These are phyloP conservation scores for Drosophila biarmipes DNA, from an alignment of 1,140 invertebrate species.

Conservation along the genomic window DNA sequence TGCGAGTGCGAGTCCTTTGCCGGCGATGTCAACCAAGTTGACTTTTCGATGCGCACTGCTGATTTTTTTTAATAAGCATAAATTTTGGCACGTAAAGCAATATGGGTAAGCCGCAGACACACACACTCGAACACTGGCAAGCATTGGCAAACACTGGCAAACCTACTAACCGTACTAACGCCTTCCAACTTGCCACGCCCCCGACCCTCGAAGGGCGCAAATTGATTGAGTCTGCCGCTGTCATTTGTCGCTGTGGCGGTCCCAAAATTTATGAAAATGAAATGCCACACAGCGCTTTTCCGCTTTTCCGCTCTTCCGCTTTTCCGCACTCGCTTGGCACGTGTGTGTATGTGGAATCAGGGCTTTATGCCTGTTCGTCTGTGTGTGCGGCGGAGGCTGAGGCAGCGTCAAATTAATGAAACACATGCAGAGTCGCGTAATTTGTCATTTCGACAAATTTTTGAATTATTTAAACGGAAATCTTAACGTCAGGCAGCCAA, in stretches of 20 bases:
- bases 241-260: slow-evolving; percentile 73
- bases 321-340: slow-evolving; percentile 45
- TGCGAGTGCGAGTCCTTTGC: slow-evolving; percentile 15
- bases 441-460: slow-evolving; percentile 79
- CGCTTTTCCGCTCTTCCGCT: slow-evolving; percentile 56
- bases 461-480: slow-evolving; percentile 79
- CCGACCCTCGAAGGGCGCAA: slow-evolving; percentile 48
- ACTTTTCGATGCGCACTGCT: slow-evolving; percentile 72
- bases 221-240: slow-evolving; percentile 78
- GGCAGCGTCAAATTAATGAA: slow-evolving; percentile 71
- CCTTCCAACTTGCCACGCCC: slow-evolving; percentile 12
- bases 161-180: slow-evolving; percentile 29
- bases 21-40: slow-evolving; percentile 57
- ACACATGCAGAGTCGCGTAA: slow-evolving; percentile 74
- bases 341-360: slow-evolving; percentile 51
- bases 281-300: slow-evolving; percentile 70
- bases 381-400: slow-evolving; percentile 12
- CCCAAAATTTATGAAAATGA: slow-evolving; percentile 74
- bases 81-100: slow-evolving; percentile 66
- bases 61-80: slow-evolving; percentile 78
- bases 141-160: slow-evolving; percentile 1
- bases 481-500: slow-evolving; percentile 61
- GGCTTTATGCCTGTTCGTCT: slow-evolving; percentile 10
- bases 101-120: slow-evolving; percentile 52
- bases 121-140: slow-evolving; percentile 28